A percentile compares a stretch with the other conserved stretches of the same genome.
phyloP scores from a whole-genome alignment of 2,888 invertebrate species.

The Aproaerema taeniolella region DNA sequence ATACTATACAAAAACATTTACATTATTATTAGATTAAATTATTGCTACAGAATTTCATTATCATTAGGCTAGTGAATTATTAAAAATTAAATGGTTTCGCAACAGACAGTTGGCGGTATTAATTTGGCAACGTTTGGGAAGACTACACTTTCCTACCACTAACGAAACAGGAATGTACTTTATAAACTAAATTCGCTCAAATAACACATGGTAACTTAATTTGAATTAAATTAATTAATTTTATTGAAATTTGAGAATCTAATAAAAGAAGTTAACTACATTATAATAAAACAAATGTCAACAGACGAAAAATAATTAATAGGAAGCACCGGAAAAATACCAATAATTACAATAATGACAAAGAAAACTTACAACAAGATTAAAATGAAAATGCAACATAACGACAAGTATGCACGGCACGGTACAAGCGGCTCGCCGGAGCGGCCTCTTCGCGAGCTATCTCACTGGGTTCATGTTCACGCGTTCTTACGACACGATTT shows the following conservation, averaged over 20 bases:
- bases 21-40: conserved; percentile 65
- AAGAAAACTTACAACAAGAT: conserved; percentile 47
- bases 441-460: background rate
- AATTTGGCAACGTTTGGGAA: conserved; percentile 77
- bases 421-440: background rate
- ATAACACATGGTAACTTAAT: conserved; percentile 73
- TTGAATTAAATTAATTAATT: conserved; percentile 49
- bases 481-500: background rate
- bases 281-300: conserved; percentile 66
- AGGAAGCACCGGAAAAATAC: conserved; percentile 68
- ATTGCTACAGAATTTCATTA: conserved; percentile 75
- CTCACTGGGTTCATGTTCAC: background rate
- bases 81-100: conserved; percentile 65
- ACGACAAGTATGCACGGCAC: background rate
- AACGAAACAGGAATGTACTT: conserved; percentile 75
- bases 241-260: conserved; percentile 44
- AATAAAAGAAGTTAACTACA: conserved; percentile 59
- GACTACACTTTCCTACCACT: conserved; percentile 76
- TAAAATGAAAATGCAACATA: conserved; percentile 32
- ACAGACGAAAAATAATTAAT: conserved; percentile 69
- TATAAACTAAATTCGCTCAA: conserved; percentile 73
- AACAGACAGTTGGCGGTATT: conserved; percentile 70
- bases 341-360: conserved; percentile 50
- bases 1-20: conserved; percentile 76
- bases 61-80: conserved; percentile 60